Percentiles rank a stretch among this genome's conserved stretches.
Evolutionary conservation across 1,140 invertebrate species (phyloP).

Genomic region (Physella acuta): DNA sequence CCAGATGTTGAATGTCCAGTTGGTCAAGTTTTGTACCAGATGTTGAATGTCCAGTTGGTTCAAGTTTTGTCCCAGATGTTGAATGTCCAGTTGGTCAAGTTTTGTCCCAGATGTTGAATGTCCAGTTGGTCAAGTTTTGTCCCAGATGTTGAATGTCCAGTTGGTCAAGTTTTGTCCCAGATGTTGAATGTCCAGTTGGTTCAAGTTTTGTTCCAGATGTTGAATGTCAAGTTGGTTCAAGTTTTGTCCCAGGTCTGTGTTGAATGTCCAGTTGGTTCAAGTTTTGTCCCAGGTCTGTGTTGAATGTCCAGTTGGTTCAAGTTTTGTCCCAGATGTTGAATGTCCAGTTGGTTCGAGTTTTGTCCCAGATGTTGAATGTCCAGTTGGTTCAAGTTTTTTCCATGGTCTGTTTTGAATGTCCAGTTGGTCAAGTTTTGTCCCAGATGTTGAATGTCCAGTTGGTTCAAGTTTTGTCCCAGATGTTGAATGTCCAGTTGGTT

Average conservation of each 20-base stretch:
- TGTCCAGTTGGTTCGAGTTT: too few species aligned
- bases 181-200: too few species aligned
- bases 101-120: too few species aligned
- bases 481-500: neutral
- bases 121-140: constrained; percentile 46
- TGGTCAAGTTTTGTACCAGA: neutral
- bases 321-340: neutral
- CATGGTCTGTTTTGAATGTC: too few species aligned
- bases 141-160: too few species aligned
- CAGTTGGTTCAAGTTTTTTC: neutral
- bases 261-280: too few species aligned
- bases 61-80: too few species aligned
- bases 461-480: neutral
- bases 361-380: too few species aligned
- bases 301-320: neutral
- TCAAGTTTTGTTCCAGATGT: too few species aligned
- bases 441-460: neutral
- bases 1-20: too few species aligned
- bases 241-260: neutral
- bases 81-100: neutral
- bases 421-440: constrained; percentile 43
- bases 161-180: neutral
- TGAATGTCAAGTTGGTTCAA: neutral
- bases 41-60: too few species aligned
- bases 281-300: too few species aligned